Evolutionary conservation across 2,113 vertebrate species (phyloP), one percentile per base, ranked within the genome.

Genomic region (Campylomormyrus tamandua): DNA sequence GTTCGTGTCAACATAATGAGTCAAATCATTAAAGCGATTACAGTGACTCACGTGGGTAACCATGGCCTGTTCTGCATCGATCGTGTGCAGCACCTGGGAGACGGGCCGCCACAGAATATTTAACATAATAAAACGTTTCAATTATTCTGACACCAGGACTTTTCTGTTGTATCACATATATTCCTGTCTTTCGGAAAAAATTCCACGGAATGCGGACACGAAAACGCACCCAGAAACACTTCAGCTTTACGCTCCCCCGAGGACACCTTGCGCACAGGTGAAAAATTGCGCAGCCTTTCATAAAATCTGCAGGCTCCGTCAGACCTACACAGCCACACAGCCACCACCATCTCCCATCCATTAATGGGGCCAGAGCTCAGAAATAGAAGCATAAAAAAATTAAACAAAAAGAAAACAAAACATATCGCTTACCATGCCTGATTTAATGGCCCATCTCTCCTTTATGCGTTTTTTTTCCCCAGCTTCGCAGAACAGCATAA

Each of bases 21-120:
- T 87, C 85, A 53, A 87, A 87, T 87, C 85, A 87, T 53, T 39
- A 53, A 49, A 52, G n/a, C 48, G 50, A 53, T 53, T 87, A 56
- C 50, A 35, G 35, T 53, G 50, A 52, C 13, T 53, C 48, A 53
- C 50, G 11, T 21, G 9, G 27, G 31, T 39, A 56, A 56, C 50
- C 48, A 49, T 4, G 50, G 17, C 85, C 13, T 53, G 85, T 87
- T 53, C 49, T 39, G 19, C 87, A 66, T 66, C 42, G 53, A 62
- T 88, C 39, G 46, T 3, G 42, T 9, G 21, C 7, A 27, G 2
- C 7, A 6, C 50, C 50, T 42, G 52, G 17, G 35, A 39, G 7
- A 24, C 0, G 15, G 15, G 19, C 87, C 10, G 87, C 24, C 2
- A 5, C 1, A n/a, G 27, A 58, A 42, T 88, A 53, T 88, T 53